phyloP scores from a whole-genome alignment of 2,888 invertebrate species.

The Cabera pusaria region DNA sequence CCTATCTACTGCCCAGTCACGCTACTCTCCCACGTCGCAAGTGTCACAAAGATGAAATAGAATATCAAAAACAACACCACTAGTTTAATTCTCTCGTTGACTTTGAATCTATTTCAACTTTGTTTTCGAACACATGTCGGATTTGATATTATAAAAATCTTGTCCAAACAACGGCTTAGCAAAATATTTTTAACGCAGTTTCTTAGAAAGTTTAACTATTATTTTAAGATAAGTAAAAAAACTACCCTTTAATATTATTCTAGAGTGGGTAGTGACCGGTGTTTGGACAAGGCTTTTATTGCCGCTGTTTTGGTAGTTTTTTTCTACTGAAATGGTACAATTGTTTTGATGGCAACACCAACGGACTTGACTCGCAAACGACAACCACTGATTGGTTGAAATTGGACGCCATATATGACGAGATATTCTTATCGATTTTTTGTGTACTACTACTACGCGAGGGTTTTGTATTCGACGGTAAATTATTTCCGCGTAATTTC shows the following conservation, averaged over 20 bases:
- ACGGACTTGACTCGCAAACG: conserved; percentile 39
- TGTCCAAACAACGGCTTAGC: conserved; percentile 20
- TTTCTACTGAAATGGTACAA: conserved; percentile 24
- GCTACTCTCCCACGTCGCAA: conserved; percentile 33
- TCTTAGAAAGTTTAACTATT: conserved; percentile 28
- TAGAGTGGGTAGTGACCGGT: conserved; percentile 26
- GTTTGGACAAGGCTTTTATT: conserved; percentile 21
- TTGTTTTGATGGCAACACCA: conserved; percentile 30
- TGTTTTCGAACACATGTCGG: conserved; percentile 43
- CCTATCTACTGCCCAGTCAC: conserved; percentile 12
- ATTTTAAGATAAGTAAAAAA: conserved; percentile 29
- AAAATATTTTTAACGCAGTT: conserved; percentile 26
- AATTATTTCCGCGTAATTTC: too few relatives aligned
- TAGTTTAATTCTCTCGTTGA: conserved; percentile 30
- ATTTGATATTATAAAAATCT: conserved; percentile 21
- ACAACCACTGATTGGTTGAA: conserved; percentile 33
- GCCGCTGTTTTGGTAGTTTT: conserved; percentile 9
- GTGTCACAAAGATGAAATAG: conserved; percentile 34
- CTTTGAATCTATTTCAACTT: conserved; percentile 25
- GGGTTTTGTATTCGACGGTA: too few relatives aligned
- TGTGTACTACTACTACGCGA: too few relatives aligned
- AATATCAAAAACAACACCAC: conserved; percentile 28
- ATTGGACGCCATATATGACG: conserved; percentile 22
- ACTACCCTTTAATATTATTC: conserved; percentile 29
- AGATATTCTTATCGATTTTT: too few relatives aligned